Evolutionary conservation across 2,113 vertebrate species (phyloP), one percentile per base, ranked within the genome.

Genomic region (Hippopotamus amphibius): DNA sequence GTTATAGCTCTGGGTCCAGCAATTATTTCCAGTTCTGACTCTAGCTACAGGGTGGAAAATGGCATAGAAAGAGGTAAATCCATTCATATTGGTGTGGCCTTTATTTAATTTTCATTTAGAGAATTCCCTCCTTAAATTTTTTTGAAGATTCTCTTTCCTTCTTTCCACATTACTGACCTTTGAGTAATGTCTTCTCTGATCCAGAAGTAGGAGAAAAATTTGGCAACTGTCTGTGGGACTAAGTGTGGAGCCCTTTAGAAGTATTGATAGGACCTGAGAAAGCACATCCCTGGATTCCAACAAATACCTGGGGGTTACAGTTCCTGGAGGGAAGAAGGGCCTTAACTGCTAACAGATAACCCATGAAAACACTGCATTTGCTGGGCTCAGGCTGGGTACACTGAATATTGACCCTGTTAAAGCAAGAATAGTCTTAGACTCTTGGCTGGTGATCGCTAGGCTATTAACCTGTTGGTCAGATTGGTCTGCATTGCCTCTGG

Each of bases 81-180:
- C 92, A 86, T 65, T 91, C 66, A 69, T 82, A 59, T 11, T 30
- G 43, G 13, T 69, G 53, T 95, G 50, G 33, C 50, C 71, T 74
- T 93, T 82, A 63, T 83, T 93, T 93, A 93, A 88, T 91, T 95
- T 80, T 95, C 37, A 92, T 92, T 96, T 97, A 69, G 55, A 81
- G 68, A 74, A 88, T 93, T 94, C 17, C 66, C 71, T 95, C 24
- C n/a, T 89, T 76, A 50, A 79, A 30, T 48, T 96, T 89, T 48
- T 93, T 66, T 71, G 30, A 93, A 89, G 61, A 86, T 46, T 95
- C 68, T 63, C n/a, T 93, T 83, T 89, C 48, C 41, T 74, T 88
- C 50, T 88, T 79, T 85, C 26, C 82, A 79, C 33, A 41, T 94
- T 79, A 57, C 72, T 92, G 79, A 17, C 55, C 72, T 57, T 43